Evolutionary conservation across 2,797 vertebrate genomes (phyloP), one percentile per base, ranked within the genome.

Genomic region (Glossophaga mutica): DNA sequence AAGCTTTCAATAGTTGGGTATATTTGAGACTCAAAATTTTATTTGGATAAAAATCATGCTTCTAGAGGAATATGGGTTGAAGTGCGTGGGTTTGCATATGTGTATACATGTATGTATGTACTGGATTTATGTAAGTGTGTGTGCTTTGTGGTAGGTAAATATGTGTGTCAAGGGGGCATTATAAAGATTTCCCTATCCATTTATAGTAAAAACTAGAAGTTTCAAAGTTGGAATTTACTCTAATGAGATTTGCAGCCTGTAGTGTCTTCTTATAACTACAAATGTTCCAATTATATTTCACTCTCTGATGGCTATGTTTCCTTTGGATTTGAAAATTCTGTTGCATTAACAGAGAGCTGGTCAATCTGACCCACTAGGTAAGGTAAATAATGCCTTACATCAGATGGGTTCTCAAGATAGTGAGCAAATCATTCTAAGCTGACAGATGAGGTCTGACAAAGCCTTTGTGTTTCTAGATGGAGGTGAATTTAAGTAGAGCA

Each of bases 31-130:
- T 94, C 65, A 73, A 52, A 81, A 70, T 22, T 86, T 83, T 24
- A 73, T 77, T 92, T 96, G 70, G 46, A 93, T 74, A 52, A 77
- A 87, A 87, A 89, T 93, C 24, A 34, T 34, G 9, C 29, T 82
- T 83, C 67, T 4, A 46, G 39, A 50, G 5, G 21, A 87, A 88
- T 83, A 52, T 21, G 4, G 29, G 37, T 39, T 48, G 4, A 83
- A 77, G 7, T 70, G 15, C 50, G 2, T 16, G 10, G 26, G 11
- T 32, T 68, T 79, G 42, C 18, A 42, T 71, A 21, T 55, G 5
- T 82, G 5, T 48, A 2, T 65, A 32, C 16, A 3, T 78, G 21
- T 92, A 50, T 55, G 7, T 90, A 5, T 73, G 4, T 84, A n/a
- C 67, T 90, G 0, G 59, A 15, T 76, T 82, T 83, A 57, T 68